phyloP scores from a whole-genome alignment of 2,888 invertebrate species.

The Drosophila tanythrix region DNA sequence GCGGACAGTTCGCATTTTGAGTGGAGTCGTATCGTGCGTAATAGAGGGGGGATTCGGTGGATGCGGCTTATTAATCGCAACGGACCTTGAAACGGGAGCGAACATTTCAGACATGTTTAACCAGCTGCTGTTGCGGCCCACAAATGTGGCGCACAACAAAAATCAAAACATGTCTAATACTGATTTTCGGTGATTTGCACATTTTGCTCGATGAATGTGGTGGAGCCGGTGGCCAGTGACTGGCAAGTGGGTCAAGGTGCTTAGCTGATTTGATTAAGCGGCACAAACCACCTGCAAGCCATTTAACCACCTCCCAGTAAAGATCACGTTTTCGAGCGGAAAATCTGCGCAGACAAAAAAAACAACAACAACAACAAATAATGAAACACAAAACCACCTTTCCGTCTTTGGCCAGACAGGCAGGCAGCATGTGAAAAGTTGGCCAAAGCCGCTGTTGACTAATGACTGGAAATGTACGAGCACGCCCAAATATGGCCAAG shows the following conservation, averaged over 20 bases:
- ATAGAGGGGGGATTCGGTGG: slow-evolving; percentile 6
- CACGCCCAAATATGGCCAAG: slow-evolving; percentile 48
- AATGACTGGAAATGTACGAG: slow-evolving; percentile 49
- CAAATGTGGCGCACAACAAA: slow-evolving; percentile 27
- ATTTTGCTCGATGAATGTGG: slow-evolving; percentile 53
- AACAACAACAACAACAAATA: not conserved
- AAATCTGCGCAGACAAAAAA: slow-evolving; percentile 52
- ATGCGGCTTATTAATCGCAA: slow-evolving; percentile 66
- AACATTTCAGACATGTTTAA: slow-evolving; percentile 33
- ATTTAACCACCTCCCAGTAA: slow-evolving; percentile 26
- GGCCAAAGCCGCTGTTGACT: slow-evolving; percentile 54
- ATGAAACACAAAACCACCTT: slow-evolving; percentile 18
- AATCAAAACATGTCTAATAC: slow-evolving; percentile 52
- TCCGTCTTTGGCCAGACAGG: slow-evolving; percentile 7
- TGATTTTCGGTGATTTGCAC: slow-evolving; percentile 77
- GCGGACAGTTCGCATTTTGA: slow-evolving; percentile 7
- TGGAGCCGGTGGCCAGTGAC: slow-evolving; percentile 33
- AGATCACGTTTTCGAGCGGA: slow-evolving; percentile 66
- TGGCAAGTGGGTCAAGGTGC: slow-evolving; percentile 75
- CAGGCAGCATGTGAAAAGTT: slow-evolving; percentile 59
- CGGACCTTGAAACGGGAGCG: slow-evolving; percentile 68
- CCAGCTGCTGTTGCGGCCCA: slow-evolving; percentile 29
- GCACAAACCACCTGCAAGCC: slow-evolving; percentile 28
- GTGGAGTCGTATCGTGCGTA: not conserved
- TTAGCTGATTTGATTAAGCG: slow-evolving; percentile 75